These are phyloP conservation scores for Volucella zonaria DNA, from an alignment of 2,888 invertebrate species.

Conservation along the genomic window DNA sequence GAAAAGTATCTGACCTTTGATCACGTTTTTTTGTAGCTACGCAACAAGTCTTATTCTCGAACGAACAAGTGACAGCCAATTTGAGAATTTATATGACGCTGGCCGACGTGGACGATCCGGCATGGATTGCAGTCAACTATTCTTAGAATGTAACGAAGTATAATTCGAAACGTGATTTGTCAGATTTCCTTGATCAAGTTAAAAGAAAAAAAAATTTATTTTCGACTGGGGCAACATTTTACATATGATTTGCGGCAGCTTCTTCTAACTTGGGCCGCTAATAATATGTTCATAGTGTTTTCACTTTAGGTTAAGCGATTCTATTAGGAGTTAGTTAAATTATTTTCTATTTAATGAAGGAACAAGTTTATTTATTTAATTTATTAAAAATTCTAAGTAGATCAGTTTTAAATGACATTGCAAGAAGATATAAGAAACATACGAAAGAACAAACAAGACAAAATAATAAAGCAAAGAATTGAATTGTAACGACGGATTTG, in stretches of 20 bases:
- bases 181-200: slow-evolving; percentile 23
- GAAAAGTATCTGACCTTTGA: slow-evolving; percentile 4
- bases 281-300: slow-evolving; percentile 68
- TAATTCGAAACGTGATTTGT: slow-evolving; percentile 81
- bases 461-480: slow-evolving; percentile 41
- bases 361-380: slow-evolving; percentile 68
- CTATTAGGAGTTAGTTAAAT: slow-evolving; percentile 64
- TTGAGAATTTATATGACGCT: slow-evolving; percentile 92
- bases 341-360: slow-evolving; percentile 65
- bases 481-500: neutral
- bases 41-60: slow-evolving; percentile 93
- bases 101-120: slow-evolving; percentile 92
- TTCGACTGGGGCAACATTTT: slow-evolving; percentile 70
- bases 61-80: slow-evolving; percentile 88
- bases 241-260: slow-evolving; percentile 55
- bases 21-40: slow-evolving; percentile 85
- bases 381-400: slow-evolving; percentile 48
- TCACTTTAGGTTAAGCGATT: slow-evolving; percentile 58
- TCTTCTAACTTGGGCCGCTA: slow-evolving; percentile 36
- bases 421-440: slow-evolving; percentile 31
- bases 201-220: slow-evolving; percentile 34
- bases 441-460: neutral
- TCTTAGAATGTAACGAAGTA: slow-evolving; percentile 94
- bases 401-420: slow-evolving; percentile 21
- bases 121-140: slow-evolving; percentile 92